Base-by-base conservation (phyloP, 2,888 invertebrate species). In the Lycia hirtaria region DNA sequence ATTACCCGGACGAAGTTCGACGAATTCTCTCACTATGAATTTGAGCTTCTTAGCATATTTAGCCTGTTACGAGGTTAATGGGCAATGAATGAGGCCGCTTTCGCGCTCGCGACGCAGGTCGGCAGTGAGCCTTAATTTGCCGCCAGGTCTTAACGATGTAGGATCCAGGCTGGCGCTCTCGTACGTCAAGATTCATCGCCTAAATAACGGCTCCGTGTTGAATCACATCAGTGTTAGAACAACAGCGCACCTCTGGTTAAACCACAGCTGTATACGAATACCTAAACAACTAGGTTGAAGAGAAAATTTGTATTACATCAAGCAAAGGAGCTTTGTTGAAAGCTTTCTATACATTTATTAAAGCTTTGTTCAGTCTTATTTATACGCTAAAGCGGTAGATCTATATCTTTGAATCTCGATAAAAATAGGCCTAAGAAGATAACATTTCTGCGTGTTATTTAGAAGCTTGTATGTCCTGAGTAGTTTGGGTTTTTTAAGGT, bases 51-150 rank as follows among this genome's bases (percentile, higher is more conserved):
- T 87, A 85, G 83, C 87, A 87, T 89, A 87, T 88, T 89, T 83
- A 83, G 84, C 81, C 80, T 84, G 83, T 87, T 88, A 87, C 78
- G 75, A 81, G 81, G 84, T 85, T 86, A 89, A 89, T 88, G 85
- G 86, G 81, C 82, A 81, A 84, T 85, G 84, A 82, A 76, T 81
- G 73, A 71, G 72, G 68, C 60, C 68, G 77, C 71, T 75, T 73
- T 76, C 68, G 66, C 69, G 69, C 68, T 67, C 67, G 69, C 66
- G 69, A 60, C 71, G 69, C 71, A 71, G 67, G 72, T 72, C 73
- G 71, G 71, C 62, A 67, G 69, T n/a, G 73, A 65, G 62, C 73
- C 74, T 81, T 80, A 83, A 84, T 83, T 83, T 85, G 81, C 81
- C 78, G 77, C 75, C 76, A 75, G 80, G 81, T 78, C 75, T 75